Evolutionary conservation across 2,113 vertebrate species (phyloP), one percentile per base, ranked within the genome.

Genomic region (Pimephales promelas): DNA sequence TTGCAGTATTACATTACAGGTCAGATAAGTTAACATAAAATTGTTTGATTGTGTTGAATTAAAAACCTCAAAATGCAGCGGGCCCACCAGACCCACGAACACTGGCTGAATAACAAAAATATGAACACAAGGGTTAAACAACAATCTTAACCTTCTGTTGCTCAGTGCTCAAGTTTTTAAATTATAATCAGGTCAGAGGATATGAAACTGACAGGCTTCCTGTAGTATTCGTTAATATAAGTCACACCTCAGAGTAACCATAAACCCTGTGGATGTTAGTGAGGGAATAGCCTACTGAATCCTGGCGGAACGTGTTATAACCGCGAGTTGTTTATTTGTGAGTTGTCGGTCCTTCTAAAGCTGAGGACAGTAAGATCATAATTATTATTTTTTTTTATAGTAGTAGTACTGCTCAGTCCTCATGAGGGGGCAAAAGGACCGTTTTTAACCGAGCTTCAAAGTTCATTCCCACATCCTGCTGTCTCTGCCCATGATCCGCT

Each of bases 341-440:
- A 40, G 16, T 9, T 73, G n/a, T 49, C 43, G 70, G 13, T 74
- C 24, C 45, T 74, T 74, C 16, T 31, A 74, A 74, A 20, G 9
- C 26, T 18, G 26, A 31, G 72, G 34, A 70, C 66, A 68, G 31
- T 36, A 22, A 36, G 62, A 11, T 74, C 13, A 7, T 45, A 43
- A 45, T 26, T n/a, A n/a, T n/a, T n/a, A n/a, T n/a, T n/a, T n/a
- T n/a, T 26, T 11, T 68, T 18, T 31, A 18, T 16, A 8, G 49
- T 40, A n/a, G 49, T 45, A 40, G 5, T 70, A 71, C 64, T 34
- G 5, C 45, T 59, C 13, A 61, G 24, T 31, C 86, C 86, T 82
- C 64, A 45, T 18, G 86, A 79, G 86, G 86, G 79, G 64, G 73
- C 83, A 40, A 82, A 56, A 24, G 56, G 36, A 79, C 79, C 45